Evolutionary conservation across 2,113 vertebrate species (phyloP), one percentile per base, ranked within the genome.

Genomic region (Pyrgilauda ruficollis): DNA sequence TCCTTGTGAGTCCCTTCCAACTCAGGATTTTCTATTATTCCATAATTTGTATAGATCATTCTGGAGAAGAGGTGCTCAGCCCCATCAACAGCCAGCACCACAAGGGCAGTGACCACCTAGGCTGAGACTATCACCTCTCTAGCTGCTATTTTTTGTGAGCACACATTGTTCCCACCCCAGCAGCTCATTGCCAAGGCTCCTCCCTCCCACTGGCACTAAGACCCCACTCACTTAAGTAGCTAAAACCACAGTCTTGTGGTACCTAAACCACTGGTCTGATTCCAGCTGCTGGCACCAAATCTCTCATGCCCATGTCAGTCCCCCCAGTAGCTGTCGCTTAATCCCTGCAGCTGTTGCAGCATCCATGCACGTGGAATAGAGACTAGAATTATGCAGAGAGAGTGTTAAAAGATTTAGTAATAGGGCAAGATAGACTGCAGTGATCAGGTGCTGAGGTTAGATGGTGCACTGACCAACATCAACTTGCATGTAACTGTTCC

Each of bases 11-110:
- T 44, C 37, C 19, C 53, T 74, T 82, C 33, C 52, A 59, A 14
- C 23, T 52, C 15, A 46, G 28, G 23, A 59, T 67, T 74, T 74
- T 67, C 46, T 82, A 1, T 67, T 33, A 17, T 39, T 61, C 28
- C 67, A 1, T 46, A 24, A 39, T 13, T 14, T 28, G 46, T 1
- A 0, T 24, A 22, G 1, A 7, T 14, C 3, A 0, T 63, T 69
- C 22, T 52, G 20, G 31, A 46, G 33, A 69, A 59, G 24, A 47
- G 27, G 10, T 9, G 18, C 33, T 74, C 22, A 35, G 9, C 13
- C 14, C 9, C 19, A 26, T 62, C 43, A 47, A 17, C n/a, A 68
- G 31, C 2, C 39, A 53, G 37, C 43, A 62, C 27, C 13, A 19
- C 7, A 13, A 4, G 1, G 50, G 11, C 15, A 70, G 26, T 75